A percentile compares a stretch with the other conserved stretches of the same genome.
phyloP scores from a whole-genome alignment of 2,888 invertebrate genomes.

The Cecidostiba fungosa region DNA sequence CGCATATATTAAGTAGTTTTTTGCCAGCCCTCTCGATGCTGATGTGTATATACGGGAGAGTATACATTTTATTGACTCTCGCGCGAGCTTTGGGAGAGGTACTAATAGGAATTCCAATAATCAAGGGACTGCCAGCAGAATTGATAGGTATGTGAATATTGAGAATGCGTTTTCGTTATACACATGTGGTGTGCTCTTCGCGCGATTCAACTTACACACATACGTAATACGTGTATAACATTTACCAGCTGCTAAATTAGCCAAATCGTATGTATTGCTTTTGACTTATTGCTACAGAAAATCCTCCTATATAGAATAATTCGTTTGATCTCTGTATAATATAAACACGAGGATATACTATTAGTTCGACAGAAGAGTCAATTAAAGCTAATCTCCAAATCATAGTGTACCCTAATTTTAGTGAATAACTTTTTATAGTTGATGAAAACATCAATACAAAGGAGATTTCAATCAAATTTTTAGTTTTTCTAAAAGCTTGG shows the following conservation, averaged over 20 bases:
- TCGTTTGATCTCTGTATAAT: no score
- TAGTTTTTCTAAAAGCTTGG: no score
- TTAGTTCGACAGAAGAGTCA: no score
- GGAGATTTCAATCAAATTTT: no score
- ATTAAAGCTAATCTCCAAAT: no score
- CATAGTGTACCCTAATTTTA: no score
- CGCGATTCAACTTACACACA: conserved; percentile 14
- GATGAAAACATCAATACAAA: no score
- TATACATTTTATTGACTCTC: conserved; percentile 19
- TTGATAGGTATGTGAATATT: conserved; percentile 48
- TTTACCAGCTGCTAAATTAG: neutral
- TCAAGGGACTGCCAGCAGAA: conserved; percentile 34
- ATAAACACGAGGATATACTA: no score
- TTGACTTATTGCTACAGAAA: no score
- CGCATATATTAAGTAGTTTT: neutral
- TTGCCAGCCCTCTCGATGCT: neutral
- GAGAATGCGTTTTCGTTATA: conserved; percentile 30
- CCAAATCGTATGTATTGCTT: neutral
- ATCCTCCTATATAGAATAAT: no score
- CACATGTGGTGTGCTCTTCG: neutral
- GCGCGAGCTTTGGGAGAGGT: neutral
- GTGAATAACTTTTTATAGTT: no score
- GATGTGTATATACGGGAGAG: neutral
- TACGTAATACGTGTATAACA: neutral
- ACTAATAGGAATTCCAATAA: conserved; percentile 52